Percentiles rank a stretch among this genome's conserved stretches.
phyloP scores from a whole-genome alignment of 2,797 vertebrate species.

The Okamejei kenojei region DNA sequence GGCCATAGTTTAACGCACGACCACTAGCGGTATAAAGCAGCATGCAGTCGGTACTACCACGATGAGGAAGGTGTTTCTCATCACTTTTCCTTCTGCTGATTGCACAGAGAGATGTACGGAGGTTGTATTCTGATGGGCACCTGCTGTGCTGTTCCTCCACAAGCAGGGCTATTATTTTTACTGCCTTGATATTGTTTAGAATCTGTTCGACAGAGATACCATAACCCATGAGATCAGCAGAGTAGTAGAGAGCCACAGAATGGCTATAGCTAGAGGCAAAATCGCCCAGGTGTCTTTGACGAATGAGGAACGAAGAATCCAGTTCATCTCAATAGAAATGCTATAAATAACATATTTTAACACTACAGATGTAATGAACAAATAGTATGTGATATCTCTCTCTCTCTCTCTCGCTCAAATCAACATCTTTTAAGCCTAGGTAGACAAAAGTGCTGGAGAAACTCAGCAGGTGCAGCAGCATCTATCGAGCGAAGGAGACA shows the following conservation, averaged over 20 bases:
- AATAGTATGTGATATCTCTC: background rate
- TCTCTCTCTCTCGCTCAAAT: background rate
- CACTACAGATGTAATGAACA: background rate
- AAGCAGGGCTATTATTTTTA: background rate
- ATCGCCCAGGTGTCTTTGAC: background rate
- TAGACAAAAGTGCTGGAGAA: no score
- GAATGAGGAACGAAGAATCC: background rate
- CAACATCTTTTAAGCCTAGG: background rate
- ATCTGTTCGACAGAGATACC: background rate
- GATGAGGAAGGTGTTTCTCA: background rate
- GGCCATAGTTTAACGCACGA: background rate
- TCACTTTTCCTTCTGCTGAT: background rate
- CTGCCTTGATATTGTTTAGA: background rate
- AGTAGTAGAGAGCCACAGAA: background rate
- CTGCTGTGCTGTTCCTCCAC: background rate
- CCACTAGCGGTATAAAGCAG: background rate
- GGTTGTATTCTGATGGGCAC: background rate
- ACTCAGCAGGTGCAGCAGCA: no score
- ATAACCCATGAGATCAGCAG: background rate
- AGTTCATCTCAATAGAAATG: background rate
- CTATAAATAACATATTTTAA: background rate
- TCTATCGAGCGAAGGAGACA: no score
- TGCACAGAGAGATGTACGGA: background rate
- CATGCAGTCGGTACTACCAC: no score
- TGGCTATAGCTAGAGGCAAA: background rate